Evolutionary conservation across 2,888 invertebrate species (phyloP).

Genomic region (Pollenia amentaria): DNA sequence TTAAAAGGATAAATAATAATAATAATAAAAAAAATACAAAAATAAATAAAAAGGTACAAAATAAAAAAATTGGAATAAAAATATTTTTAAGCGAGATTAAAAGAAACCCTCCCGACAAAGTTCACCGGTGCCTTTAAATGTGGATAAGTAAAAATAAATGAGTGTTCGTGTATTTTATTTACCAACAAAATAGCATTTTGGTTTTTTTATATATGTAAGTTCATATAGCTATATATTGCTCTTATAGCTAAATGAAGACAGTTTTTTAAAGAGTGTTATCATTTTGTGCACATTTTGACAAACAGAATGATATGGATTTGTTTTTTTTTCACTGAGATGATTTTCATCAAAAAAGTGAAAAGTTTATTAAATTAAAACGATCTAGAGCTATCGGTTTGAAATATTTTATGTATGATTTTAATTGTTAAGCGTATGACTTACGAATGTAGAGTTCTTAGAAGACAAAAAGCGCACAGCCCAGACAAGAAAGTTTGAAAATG

Average conservation of each 20-base stretch:
- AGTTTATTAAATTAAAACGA: too few relatives aligned
- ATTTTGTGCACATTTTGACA: not conserved
- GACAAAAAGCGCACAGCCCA: too few relatives aligned
- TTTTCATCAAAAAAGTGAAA: too few relatives aligned
- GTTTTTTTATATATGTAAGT: not conserved
- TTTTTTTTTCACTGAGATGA: too few relatives aligned
- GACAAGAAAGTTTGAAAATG: too few relatives aligned
- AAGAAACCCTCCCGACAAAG: conserved; percentile 48
- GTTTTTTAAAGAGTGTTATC: not conserved
- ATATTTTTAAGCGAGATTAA: conserved; percentile 50
- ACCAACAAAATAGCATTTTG: too few relatives aligned
- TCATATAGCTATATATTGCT: not conserved
- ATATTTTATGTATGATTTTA: too few relatives aligned
- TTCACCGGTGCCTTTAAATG: conserved; percentile 37
- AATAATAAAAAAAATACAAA: conserved; percentile 2
- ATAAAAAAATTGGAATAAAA: not conserved
- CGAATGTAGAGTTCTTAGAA: too few relatives aligned
- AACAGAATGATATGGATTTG: too few relatives aligned
- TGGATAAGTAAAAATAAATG: not conserved
- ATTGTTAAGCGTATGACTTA: too few relatives aligned
- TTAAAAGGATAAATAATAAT: conserved; percentile 54
- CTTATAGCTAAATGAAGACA: not conserved
- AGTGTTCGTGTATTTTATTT: too few relatives aligned
- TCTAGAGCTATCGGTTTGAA: too few relatives aligned
- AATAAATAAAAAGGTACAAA: conserved; percentile 6